Evolutionary conservation across 2,797 vertebrate genomes (phyloP).

Genomic region (Rhincodon typus): DNA sequence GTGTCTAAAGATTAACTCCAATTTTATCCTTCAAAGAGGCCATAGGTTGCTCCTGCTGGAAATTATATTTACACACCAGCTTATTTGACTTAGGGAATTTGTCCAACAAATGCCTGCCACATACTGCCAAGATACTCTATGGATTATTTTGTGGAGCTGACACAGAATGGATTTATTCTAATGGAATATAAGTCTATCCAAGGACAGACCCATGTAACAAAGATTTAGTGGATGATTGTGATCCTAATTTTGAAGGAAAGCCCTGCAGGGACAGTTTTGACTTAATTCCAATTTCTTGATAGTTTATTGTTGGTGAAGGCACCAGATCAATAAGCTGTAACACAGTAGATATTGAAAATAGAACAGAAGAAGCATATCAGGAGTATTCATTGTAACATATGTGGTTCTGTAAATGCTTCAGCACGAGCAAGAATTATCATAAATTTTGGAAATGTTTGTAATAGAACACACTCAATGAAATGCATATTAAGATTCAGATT

Average conservation of each 20-base stretch:
- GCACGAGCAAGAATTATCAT: not conserved
- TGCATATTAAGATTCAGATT: not conserved
- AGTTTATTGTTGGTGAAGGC: not conserved
- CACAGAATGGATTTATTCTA: not conserved
- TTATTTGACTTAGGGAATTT: not conserved
- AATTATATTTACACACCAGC: not conserved
- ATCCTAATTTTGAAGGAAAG: not conserved
- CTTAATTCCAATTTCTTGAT: not conserved
- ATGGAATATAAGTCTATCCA: not conserved
- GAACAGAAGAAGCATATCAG: not conserved
- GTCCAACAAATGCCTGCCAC: not conserved
- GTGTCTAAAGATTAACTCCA: not conserved
- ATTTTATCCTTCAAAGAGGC: not conserved
- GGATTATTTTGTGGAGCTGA: not conserved
- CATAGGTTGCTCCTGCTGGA: not conserved
- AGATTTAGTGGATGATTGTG: not conserved
- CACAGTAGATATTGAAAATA: not conserved
- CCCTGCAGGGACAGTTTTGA: not conserved
- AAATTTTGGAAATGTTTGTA: not conserved
- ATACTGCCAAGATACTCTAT: not conserved
- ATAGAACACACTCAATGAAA: not conserved
- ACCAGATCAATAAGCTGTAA: not conserved
- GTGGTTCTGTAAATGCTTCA: not conserved
- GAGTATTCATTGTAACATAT: not conserved
- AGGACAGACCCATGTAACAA: not conserved